phyloP scores from a whole-genome alignment of 1,140 invertebrate genomes.

The Cotesia vestalis region DNA sequence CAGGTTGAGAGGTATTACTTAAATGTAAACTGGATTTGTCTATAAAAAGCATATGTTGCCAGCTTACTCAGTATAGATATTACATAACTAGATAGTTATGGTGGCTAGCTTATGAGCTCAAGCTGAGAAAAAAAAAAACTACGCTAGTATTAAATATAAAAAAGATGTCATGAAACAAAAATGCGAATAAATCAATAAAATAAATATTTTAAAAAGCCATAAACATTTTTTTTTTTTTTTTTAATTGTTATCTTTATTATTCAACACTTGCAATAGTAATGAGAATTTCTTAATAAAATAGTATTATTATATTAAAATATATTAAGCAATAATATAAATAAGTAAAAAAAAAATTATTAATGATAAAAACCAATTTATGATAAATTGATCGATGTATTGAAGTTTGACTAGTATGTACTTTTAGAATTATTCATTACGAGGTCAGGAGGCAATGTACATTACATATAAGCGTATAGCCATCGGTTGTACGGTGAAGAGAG shows the following conservation, averaged over 20 bases:
- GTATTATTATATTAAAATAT: too few relatives aligned
- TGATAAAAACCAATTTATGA: background rate
- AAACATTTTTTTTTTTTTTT: background rate
- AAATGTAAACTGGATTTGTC: conserved; percentile 44
- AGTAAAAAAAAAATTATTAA: background rate
- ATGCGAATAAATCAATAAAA: too few relatives aligned
- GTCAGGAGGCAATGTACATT: conserved; percentile 38
- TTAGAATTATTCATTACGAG: conserved; percentile 45
- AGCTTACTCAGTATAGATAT: conserved; percentile 44
- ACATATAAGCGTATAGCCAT: conserved; percentile 25
- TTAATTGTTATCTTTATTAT: background rate
- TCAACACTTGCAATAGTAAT: background rate
- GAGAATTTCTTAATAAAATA: background rate
- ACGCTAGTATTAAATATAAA: background rate
- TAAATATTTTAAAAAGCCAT: background rate
- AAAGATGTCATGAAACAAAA: background rate
- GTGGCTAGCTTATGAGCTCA: conserved; percentile 42
- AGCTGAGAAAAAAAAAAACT: conserved; percentile 1
- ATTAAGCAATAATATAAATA: background rate
- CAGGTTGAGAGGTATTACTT: conserved; percentile 29
- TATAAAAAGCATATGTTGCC: conserved; percentile 42
- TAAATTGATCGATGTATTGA: background rate
- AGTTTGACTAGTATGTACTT: conserved; percentile 33
- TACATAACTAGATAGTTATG: conserved; percentile 57
- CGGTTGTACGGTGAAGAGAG: conserved; percentile 36